These are phyloP conservation scores for Drosophila algonquin DNA, from an alignment of 2,888 invertebrate species.

Conservation along the genomic window DNA sequence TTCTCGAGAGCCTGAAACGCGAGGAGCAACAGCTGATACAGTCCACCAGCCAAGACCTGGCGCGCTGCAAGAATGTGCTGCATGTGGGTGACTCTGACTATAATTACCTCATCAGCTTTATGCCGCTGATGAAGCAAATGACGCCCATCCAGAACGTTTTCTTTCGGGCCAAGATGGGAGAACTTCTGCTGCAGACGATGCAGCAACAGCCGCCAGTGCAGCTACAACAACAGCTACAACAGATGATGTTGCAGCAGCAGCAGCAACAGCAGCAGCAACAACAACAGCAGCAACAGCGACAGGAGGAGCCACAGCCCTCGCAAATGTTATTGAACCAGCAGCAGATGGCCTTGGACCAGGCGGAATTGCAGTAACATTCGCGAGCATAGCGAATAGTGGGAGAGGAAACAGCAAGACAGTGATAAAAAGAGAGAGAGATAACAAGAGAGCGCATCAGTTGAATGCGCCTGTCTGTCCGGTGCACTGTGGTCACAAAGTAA, in stretches of 20 bases:
- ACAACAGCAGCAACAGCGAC: conserved; percentile 35
- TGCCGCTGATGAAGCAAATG: conserved; percentile 82
- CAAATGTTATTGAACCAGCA: conserved; percentile 75
- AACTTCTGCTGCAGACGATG: conserved; percentile 73
- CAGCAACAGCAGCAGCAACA: background rate
- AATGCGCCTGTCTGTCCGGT: conserved; percentile 46
- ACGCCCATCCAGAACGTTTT: conserved; percentile 73
- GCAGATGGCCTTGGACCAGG: conserved; percentile 77
- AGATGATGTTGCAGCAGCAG: conserved; percentile 23
- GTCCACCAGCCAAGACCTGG: conserved; percentile 77
- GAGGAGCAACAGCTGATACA: conserved; percentile 79
- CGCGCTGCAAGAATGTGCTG: conserved; percentile 66
- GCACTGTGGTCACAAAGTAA: conserved; percentile 32
- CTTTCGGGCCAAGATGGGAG: conserved; percentile 80
- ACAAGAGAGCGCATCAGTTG: conserved; percentile 4
- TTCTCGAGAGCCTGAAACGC: conserved; percentile 71
- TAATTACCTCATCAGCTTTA: conserved; percentile 79
- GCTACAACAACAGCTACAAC: conserved; percentile 33
- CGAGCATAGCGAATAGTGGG: conserved; percentile 1
- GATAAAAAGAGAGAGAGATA: conserved; percentile 15
- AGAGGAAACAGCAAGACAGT: conserved; percentile 20
- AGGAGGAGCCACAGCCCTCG: conserved; percentile 51
- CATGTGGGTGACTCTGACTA: conserved; percentile 81
- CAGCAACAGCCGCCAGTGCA: conserved; percentile 46
- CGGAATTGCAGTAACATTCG: conserved; percentile 18